Evolutionary conservation across 2,113 vertebrate species (phyloP).

Genomic region (Progne subis): DNA sequence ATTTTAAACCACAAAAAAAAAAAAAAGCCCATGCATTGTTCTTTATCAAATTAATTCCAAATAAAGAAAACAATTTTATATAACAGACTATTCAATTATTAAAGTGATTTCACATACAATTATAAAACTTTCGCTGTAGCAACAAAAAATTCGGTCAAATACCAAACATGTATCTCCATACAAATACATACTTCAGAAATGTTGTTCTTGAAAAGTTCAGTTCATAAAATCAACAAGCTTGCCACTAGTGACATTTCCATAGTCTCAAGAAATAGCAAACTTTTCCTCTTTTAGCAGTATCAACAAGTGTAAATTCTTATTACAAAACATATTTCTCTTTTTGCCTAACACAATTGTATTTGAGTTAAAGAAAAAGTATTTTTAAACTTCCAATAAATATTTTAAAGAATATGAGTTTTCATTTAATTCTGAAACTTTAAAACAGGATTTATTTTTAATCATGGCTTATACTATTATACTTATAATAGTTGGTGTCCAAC

Average conservation of each 20-base stretch:
- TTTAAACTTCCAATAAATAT: not conserved
- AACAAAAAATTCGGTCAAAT: not conserved
- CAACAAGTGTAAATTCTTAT: not conserved
- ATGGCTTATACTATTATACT: not conserved
- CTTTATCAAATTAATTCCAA: not conserved
- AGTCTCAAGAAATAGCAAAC: not conserved
- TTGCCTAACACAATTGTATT: not conserved
- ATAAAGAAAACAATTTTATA: not conserved
- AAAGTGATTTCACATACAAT: not conserved
- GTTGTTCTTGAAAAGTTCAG: not conserved
- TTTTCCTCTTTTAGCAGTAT: not conserved
- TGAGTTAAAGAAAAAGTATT: not conserved
- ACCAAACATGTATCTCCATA: not conserved
- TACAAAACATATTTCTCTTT: not conserved
- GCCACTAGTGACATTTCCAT: not conserved
- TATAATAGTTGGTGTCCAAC: not conserved
- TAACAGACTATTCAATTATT: not conserved
- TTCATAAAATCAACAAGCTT: not conserved
- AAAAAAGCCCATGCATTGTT: not conserved
- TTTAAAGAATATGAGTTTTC: not conserved
- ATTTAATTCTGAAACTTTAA: not conserved
- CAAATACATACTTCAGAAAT: not conserved
- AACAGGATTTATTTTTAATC: not conserved
- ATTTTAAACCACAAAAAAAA: not conserved
- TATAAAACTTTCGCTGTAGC: not conserved